Conservation (phyloP, 2,888 invertebrate genomes). For the Raillietiella orientalis region DNA sequence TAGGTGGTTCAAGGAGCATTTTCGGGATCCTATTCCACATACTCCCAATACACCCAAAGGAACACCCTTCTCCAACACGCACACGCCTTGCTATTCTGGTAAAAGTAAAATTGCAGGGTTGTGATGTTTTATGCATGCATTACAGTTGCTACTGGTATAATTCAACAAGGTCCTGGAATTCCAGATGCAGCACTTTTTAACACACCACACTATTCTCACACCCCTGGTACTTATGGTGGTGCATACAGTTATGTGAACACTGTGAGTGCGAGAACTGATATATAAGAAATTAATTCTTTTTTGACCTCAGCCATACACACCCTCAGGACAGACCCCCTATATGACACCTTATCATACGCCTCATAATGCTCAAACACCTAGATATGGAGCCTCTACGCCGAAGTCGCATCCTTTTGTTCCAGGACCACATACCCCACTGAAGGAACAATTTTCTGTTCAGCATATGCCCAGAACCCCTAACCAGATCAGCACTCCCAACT, state of each 20-base stretch:
- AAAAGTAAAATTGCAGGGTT: slow-evolving; percentile 1
- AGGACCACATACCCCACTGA: too few species aligned
- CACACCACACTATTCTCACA: slow-evolving; percentile 27
- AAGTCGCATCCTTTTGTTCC: too few species aligned
- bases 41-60: slow-evolving; percentile 22
- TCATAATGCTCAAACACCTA: too few species aligned
- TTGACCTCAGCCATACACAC: slow-evolving; percentile 32
- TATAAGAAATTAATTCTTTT: slow-evolving; percentile 1
- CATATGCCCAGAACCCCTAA: too few species aligned
- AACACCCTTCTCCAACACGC: slow-evolving; percentile 2
- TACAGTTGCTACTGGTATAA: too few species aligned
- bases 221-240: slow-evolving; percentile 22
- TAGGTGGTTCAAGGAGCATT: slow-evolving; percentile 95
- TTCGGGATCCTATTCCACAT: slow-evolving; percentile 52
- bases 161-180: too few species aligned
- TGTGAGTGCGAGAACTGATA: not conserved
- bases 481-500: too few species aligned
- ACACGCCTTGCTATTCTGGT: not conserved
- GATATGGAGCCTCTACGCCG: too few species aligned
- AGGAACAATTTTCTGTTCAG: too few species aligned
- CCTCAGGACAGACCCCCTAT: slow-evolving; percentile 69
- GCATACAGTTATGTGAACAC: too few species aligned
- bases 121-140: too few species aligned
- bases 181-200: too few species aligned
- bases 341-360: slow-evolving; percentile 60